A percentile compares a stretch with the other conserved stretches of the same genome.
Evolutionary conservation across 2,888 invertebrate species (phyloP).

Genomic region (Xanthia icteritia): DNA sequence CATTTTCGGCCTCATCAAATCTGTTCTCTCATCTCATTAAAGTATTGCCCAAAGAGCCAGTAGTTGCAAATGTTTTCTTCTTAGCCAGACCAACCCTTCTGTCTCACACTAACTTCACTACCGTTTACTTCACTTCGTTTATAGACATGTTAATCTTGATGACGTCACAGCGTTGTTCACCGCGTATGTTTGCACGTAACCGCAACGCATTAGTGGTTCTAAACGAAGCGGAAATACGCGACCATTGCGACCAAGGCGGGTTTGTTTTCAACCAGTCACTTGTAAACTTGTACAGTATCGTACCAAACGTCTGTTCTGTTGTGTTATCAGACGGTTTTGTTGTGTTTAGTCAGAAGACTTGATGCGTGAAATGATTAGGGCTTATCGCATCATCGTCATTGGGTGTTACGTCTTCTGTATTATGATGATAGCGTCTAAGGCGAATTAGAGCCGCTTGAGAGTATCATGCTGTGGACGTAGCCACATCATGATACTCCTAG

Average conservation of each 20-base stretch:
- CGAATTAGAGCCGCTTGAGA: no score
- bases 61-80: not conserved
- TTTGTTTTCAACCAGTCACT: constrained; percentile 49
- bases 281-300: not conserved
- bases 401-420: not conserved
- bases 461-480: no score
- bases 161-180: constrained; percentile 50
- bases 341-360: constrained; percentile 14
- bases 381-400: constrained; percentile 1
- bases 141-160: constrained; percentile 35
- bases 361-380: constrained; percentile 14
- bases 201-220: constrained; percentile 55
- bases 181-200: constrained; percentile 52
- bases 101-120: not conserved
- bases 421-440: not conserved
- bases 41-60: not conserved
- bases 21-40: not conserved
- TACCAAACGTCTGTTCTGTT: constrained; percentile 3
- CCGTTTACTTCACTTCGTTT: constrained; percentile 17
- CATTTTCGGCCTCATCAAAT: not conserved
- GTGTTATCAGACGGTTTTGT: constrained; percentile 12
- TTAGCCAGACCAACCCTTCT: not conserved
- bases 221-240: constrained; percentile 59
- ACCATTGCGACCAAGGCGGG: constrained; percentile 15
- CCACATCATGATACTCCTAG: no score